Evolutionary conservation across 1,140 invertebrate species (phyloP).

Genomic region (Coboldia fuscipes): DNA sequence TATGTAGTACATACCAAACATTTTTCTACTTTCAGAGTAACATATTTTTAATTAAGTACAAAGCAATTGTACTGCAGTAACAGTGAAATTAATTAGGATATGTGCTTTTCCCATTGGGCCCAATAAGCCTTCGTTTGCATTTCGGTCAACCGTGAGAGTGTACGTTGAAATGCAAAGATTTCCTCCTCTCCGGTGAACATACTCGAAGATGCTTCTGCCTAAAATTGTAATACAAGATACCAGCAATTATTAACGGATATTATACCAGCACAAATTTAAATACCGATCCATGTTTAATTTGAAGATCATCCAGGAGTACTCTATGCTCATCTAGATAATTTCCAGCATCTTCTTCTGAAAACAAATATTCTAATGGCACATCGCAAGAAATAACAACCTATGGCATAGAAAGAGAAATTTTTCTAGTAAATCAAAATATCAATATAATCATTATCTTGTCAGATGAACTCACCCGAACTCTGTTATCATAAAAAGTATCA

Average conservation of each 20-base stretch:
- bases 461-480: constrained; percentile 39
- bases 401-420: constrained; percentile 2
- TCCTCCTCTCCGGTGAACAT: constrained; percentile 96
- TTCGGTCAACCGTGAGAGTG: constrained; percentile 75
- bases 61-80: no score
- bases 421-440: constrained; percentile 3
- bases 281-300: constrained; percentile 20
- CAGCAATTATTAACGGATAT: constrained; percentile 3
- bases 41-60: no score
- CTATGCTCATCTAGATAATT: constrained; percentile 49
- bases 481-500: constrained; percentile 92
- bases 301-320: constrained; percentile 78
- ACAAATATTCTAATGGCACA: constrained; percentile 50
- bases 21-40: no score
- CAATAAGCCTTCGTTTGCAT: constrained; percentile 92
- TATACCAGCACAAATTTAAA: background rate
- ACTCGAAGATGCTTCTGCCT: constrained; percentile 43
- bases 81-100: no score
- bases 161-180: constrained; percentile 88
- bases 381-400: constrained; percentile 62
- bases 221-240: constrained; percentile 3
- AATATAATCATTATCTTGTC: constrained; percentile 2
- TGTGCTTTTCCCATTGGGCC: constrained; percentile 45
- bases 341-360: constrained; percentile 29
- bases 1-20: no score